Conservation (phyloP, 2,797 vertebrate genomes). For the Balearica regulorum region DNA sequence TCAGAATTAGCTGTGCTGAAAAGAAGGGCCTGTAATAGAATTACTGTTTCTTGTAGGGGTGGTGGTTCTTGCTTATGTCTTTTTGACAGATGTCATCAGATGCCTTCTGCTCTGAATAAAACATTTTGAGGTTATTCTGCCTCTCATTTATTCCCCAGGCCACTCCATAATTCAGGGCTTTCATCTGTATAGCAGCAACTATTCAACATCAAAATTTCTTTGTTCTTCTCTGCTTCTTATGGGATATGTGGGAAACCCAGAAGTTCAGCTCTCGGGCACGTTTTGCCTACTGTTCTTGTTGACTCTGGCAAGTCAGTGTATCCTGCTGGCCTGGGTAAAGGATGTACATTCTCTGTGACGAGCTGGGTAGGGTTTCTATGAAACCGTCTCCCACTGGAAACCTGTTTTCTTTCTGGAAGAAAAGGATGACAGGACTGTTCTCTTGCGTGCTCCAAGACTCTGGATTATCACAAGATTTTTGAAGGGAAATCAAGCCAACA, state of each 20-base stretch:
- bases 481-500: not conserved
- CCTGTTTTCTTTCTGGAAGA: not conserved
- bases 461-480: not conserved
- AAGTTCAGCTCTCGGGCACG: not conserved
- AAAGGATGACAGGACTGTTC: not conserved
- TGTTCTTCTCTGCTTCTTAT: not conserved
- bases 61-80: not conserved
- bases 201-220: not conserved
- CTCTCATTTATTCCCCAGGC: not conserved
- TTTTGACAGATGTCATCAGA: not conserved
- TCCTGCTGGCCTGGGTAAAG: not conserved
- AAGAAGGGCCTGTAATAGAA: not conserved
- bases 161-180: not conserved
- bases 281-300: constrained; percentile 6
- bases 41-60: not conserved
- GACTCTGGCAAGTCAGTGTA: not conserved
- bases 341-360: not conserved
- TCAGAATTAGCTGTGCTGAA: not conserved
- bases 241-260: not conserved
- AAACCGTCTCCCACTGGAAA: not conserved
- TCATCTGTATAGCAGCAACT: not conserved
- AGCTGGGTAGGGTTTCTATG: not conserved
- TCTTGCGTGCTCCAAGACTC: not conserved
- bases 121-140: not conserved
- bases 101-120: not conserved